Conservation (phyloP, 2,888 invertebrate species). For the Polietes domitor region DNA sequence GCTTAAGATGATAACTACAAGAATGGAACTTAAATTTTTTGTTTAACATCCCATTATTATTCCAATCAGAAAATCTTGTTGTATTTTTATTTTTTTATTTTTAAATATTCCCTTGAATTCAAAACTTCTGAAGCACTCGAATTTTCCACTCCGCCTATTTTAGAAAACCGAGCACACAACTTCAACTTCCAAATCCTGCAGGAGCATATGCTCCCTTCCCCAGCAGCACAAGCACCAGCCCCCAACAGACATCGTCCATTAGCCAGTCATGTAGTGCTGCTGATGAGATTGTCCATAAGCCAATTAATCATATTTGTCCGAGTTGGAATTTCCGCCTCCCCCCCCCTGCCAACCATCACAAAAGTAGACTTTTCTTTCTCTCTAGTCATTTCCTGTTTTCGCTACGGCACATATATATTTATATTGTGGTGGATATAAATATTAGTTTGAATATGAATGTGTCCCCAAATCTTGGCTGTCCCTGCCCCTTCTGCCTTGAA, state of each 20-base stretch:
- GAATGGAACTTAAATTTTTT: too few relatives aligned
- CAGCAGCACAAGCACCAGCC: too few relatives aligned
- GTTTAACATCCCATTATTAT: too few relatives aligned
- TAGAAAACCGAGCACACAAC: too few relatives aligned
- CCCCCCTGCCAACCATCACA: not conserved
- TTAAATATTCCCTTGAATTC: too few relatives aligned
- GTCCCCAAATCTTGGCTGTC: not conserved
- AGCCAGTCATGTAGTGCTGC: not conserved
- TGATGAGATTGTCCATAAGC: conserved; percentile 13
- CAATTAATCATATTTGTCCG: conserved; percentile 37
- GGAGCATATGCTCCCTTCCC: not conserved
- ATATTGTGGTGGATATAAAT: not conserved
- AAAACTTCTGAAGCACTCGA: too few relatives aligned
- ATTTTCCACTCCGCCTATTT: too few relatives aligned
- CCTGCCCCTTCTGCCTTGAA: not conserved
- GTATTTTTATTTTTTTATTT: too few relatives aligned
- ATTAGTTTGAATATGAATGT: not conserved
- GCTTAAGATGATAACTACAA: too few relatives aligned
- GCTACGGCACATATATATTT: not conserved
- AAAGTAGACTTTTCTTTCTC: not conserved
- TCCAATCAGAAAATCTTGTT: too few relatives aligned
- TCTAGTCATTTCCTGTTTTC: not conserved
- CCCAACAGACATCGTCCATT: not conserved
- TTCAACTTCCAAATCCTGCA: not conserved
- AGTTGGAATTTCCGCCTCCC: not conserved